These are phyloP conservation scores for Isotomurus palustris DNA, from an alignment of 2,888 invertebrate species.

Conservation along the genomic window DNA sequence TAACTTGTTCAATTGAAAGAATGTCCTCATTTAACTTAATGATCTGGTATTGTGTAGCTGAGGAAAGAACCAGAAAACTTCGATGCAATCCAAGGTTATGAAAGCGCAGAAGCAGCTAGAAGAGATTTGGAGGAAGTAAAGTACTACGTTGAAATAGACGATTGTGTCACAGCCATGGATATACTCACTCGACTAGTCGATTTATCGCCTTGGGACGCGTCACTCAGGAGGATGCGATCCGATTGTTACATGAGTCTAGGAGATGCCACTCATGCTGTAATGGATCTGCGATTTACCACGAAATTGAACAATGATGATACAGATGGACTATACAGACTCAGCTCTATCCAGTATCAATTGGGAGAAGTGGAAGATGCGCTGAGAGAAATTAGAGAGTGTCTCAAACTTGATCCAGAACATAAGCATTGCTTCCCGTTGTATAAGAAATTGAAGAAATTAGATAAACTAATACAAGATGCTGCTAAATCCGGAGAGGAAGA, in stretches of 20 bases:
- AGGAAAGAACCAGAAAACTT: conserved; percentile 68
- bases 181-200: conserved; percentile 47
- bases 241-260: conserved; percentile 75
- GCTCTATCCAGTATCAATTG: conserved; percentile 76
- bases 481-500: conserved; percentile 27
- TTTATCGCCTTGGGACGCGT: conserved; percentile 82
- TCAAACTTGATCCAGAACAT: conserved; percentile 96
- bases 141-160: conserved; percentile 58
- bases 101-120: conserved; percentile 61
- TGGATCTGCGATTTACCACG: conserved; percentile 83
- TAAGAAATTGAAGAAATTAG: conserved; percentile 90
- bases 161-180: conserved; percentile 62
- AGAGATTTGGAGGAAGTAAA: conserved; percentile 63
- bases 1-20: not conserved
- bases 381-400: conserved; percentile 85
- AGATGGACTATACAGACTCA: conserved; percentile 74
- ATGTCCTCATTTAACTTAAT: not conserved
- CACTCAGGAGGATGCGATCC: conserved; percentile 76
- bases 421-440: conserved; percentile 86
- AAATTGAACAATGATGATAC: conserved; percentile 90
- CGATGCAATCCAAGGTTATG: conserved; percentile 68
- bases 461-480: conserved; percentile 61
- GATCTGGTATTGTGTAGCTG: conserved; percentile 53
- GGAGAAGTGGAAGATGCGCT: conserved; percentile 66
- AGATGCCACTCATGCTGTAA: conserved; percentile 79